These are phyloP conservation scores for Squalus acanthias DNA, from an alignment of 2,797 vertebrate genomes.

Conservation along the genomic window DNA sequence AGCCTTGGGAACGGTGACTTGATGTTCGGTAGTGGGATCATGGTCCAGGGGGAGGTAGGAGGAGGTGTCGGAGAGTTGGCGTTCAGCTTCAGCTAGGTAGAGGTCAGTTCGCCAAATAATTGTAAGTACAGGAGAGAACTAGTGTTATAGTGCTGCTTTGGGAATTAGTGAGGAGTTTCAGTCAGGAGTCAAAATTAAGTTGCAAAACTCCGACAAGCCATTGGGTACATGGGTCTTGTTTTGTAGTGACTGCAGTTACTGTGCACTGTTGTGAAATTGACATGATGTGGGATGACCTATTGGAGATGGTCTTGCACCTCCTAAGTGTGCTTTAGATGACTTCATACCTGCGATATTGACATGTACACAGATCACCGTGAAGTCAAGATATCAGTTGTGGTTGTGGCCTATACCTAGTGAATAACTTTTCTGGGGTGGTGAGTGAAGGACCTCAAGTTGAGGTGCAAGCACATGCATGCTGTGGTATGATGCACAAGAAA, in stretches of 20 bases:
- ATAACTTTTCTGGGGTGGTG: not conserved
- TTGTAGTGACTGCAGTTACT: not conserved
- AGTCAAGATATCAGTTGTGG: not conserved
- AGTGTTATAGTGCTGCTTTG: not conserved
- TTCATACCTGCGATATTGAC: not conserved
- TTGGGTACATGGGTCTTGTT: not conserved
- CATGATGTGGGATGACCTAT: not conserved
- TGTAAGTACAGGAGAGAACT: no score
- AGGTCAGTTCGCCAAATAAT: no score
- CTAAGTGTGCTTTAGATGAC: not conserved
- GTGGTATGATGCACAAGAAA: not conserved
- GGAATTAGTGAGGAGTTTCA: not conserved
- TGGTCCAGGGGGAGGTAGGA: no score
- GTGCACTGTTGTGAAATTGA: not conserved
- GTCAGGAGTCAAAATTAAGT: no score
- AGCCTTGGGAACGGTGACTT: no score
- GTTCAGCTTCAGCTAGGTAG: no score
- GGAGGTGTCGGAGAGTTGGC: no score
- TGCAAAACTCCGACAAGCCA: not conserved
- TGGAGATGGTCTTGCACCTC: not conserved
- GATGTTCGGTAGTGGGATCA: no score
- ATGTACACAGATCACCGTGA: not conserved
- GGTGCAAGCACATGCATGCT: no score
- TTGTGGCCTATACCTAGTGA: not conserved
- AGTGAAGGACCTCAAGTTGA: not conserved